Conservation (phyloP, 2,888 invertebrate species). For the Lasioglossum figueresi region DNA sequence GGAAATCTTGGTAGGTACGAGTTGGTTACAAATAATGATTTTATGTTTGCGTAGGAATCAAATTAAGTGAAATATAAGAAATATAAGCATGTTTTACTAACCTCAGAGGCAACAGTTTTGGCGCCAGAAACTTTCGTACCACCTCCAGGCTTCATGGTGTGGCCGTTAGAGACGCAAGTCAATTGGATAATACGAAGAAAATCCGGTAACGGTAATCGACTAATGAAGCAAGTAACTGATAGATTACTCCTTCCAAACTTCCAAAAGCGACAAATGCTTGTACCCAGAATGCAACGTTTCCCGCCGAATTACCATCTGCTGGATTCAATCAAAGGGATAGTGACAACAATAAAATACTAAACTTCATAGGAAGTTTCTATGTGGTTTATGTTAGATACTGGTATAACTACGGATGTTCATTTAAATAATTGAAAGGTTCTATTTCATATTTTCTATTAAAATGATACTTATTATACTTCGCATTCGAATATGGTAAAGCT, state of each 20-base stretch:
- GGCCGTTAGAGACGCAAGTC: conserved; percentile 38
- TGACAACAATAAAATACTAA: conserved; percentile 2
- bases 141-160: conserved; percentile 77
- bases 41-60: background rate
- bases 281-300: conserved; percentile 19
- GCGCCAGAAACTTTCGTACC: conserved; percentile 75
- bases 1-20: background rate
- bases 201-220: background rate
- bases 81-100: conserved; percentile 67
- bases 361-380: conserved; percentile 23
- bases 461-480: background rate
- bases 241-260: background rate
- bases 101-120: conserved; percentile 76
- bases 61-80: conserved; percentile 1
- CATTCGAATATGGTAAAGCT: background rate
- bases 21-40: background rate
- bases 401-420: too few relatives aligned
- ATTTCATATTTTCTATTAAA: background rate
- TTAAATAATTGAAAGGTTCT: too few relatives aligned
- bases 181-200: conserved; percentile 18
- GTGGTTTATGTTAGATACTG: too few relatives aligned
- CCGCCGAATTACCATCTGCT: conserved; percentile 17
- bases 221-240: background rate
- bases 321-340: background rate
- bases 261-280: background rate